Evolutionary conservation across 1,140 invertebrate species (phyloP), one percentile per base, ranked within the genome.

Genomic region (Octopus bimaculoides): DNA sequence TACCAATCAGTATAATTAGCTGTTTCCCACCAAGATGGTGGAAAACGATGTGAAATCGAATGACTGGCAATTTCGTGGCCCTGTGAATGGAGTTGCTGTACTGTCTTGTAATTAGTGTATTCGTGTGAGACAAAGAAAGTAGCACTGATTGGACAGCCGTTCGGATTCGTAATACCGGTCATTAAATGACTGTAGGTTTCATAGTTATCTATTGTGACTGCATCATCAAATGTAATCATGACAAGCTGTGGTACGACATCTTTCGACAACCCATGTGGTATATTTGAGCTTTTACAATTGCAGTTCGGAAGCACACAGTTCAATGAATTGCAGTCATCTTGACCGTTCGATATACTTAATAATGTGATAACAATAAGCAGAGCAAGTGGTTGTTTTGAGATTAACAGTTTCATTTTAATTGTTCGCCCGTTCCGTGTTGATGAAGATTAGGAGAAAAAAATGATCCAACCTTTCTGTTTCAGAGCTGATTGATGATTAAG

Each of bases 121-220:
- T 94, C 93, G 89, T 96, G 95, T n/a, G 94, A 94, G 4, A 96
- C 91, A 84, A 94, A 96, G 87, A 95, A 96, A 1, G 95, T 96
- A 0, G 93, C 94, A 79, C 91, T 92, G 52, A 95, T 93, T 0
- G 94, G 93, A 89, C 95, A 96, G 1, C 94, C 94, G 85, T 96
- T 96, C 1, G 95, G 94, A 91, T 96, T 96, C 73, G 92, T 92
- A 10, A 92, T 90, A 12, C 69, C 81, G 75, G 81, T 74, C 69
- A 86, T 84, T 6, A 86, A 66, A 12, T 80, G 52, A n/a, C 12
- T 76, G 79, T 77, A 86, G 77, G 78, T 84, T 81, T 96, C 96
- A 87, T 97, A 97, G 90, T 98, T 98, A 90, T 97, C 97, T 90
- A 97, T 97, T 89, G 98, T 98, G 89, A 98, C 96, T 84, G 96